Evolutionary conservation across 1,140 invertebrate genomes (phyloP).

Genomic region (Spodoptera litura): DNA sequence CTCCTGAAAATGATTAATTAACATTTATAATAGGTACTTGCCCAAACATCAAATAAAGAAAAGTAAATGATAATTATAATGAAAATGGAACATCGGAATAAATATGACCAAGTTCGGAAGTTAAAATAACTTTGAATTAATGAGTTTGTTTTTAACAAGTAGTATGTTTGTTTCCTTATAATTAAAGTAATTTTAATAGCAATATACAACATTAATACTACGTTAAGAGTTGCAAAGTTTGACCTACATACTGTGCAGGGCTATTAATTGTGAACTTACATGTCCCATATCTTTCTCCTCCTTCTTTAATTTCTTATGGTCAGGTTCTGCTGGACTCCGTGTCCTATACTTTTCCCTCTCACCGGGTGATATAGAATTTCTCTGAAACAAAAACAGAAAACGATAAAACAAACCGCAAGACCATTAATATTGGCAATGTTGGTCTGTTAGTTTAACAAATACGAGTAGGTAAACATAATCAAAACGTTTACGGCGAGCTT

Average conservation of each 20-base stretch:
- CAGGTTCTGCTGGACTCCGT: constrained; percentile 90
- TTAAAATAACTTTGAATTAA: no score
- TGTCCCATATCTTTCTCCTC: constrained; percentile 93
- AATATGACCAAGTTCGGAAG: no score
- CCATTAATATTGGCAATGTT: constrained; percentile 55
- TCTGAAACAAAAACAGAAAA: constrained; percentile 88
- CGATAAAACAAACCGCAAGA: constrained; percentile 51
- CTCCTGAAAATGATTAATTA: constrained; percentile 89
- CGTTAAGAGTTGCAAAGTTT: no score
- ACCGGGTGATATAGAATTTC: constrained; percentile 95
- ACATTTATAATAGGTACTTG: constrained; percentile 85
- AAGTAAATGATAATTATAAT: constrained; percentile 55
- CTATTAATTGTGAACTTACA: constrained; percentile 86
- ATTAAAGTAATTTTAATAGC: no score
- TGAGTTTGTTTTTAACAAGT: no score
- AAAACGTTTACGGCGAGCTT: constrained; percentile 79
- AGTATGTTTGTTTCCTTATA: no score
- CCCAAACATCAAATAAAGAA: constrained; percentile 88
- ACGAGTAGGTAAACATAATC: constrained; percentile 81
- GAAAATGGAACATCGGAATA: no score
- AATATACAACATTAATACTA: no score
- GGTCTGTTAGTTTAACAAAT: constrained; percentile 69
- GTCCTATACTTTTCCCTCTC: constrained; percentile 94
- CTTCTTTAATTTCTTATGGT: constrained; percentile 91
- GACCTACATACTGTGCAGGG: no score